phyloP scores from a whole-genome alignment of 2,113 vertebrate genomes.

The Connochaetes taurinus region DNA sequence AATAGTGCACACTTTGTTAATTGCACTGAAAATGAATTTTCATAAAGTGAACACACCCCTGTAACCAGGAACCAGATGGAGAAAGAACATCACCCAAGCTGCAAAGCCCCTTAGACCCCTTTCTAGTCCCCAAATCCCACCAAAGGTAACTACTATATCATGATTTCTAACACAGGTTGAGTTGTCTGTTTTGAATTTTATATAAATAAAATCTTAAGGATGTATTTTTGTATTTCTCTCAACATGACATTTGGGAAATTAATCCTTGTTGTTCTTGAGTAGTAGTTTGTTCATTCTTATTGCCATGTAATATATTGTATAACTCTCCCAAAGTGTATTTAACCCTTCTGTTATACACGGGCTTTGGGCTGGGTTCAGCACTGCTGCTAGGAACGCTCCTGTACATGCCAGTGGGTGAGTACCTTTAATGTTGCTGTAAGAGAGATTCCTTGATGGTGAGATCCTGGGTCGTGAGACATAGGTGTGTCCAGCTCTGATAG shows the following conservation, averaged over 20 bases:
- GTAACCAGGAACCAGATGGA: neutral
- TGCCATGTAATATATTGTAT: neutral
- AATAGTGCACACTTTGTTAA: conserved; percentile 13
- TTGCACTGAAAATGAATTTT: neutral
- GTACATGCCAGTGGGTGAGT: neutral
- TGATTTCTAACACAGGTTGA: neutral
- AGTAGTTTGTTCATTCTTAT: neutral
- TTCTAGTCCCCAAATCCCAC: neutral
- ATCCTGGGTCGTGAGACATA: neutral
- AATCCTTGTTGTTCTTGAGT: neutral
- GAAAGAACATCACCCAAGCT: neutral
- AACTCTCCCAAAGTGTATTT: neutral
- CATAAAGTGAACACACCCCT: neutral
- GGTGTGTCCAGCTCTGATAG: neutral
- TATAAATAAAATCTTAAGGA: neutral
- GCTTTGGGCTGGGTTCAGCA: neutral
- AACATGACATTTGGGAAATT: neutral
- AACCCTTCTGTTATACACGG: neutral
- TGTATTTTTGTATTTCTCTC: neutral
- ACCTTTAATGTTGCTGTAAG: neutral
- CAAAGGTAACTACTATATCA: neutral
- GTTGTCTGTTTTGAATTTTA: neutral
- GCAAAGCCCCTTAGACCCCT: neutral
- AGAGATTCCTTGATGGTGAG: too few relatives aligned
- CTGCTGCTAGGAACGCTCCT: neutral